These are phyloP conservation scores for Agrochola litura DNA, from an alignment of 2,888 invertebrate species.

Conservation along the genomic window DNA sequence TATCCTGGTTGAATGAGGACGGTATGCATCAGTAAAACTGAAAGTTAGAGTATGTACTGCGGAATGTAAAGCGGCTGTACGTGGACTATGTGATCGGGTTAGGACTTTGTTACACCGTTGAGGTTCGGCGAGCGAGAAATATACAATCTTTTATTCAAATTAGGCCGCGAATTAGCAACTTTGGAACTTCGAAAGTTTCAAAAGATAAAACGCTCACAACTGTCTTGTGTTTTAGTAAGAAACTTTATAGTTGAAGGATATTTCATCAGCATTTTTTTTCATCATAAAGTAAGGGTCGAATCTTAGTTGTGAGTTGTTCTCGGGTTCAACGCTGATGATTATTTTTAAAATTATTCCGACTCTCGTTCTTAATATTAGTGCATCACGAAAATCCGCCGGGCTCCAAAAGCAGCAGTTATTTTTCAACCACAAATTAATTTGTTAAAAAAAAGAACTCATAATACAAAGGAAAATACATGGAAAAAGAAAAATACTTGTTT, in stretches of 20 bases:
- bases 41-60: slow-evolving; percentile 66
- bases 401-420: background rate
- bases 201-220: too few species aligned
- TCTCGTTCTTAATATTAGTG: background rate
- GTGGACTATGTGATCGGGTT: slow-evolving; percentile 46
- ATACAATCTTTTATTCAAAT: background rate
- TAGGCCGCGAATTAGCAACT: background rate
- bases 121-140: background rate
- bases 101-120: slow-evolving; percentile 55
- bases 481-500: slow-evolving; percentile 5
- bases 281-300: background rate
- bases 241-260: background rate
- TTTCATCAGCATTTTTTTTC: background rate
- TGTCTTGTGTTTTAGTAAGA: background rate
- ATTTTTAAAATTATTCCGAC: background rate
- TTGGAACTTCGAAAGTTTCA: background rate
- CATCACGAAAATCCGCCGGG: background rate
- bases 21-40: slow-evolving; percentile 72
- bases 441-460: background rate
- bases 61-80: slow-evolving; percentile 61
- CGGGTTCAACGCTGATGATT: too few species aligned
- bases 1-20: slow-evolving; percentile 64
- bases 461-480: slow-evolving; percentile 1
- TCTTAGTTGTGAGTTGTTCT: background rate
- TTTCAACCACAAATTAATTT: too few species aligned